Percentiles rank a stretch among this genome's conserved stretches.
Conservation (phyloP, 2,797 vertebrate genomes). For the Anguilla obscura region DNA sequence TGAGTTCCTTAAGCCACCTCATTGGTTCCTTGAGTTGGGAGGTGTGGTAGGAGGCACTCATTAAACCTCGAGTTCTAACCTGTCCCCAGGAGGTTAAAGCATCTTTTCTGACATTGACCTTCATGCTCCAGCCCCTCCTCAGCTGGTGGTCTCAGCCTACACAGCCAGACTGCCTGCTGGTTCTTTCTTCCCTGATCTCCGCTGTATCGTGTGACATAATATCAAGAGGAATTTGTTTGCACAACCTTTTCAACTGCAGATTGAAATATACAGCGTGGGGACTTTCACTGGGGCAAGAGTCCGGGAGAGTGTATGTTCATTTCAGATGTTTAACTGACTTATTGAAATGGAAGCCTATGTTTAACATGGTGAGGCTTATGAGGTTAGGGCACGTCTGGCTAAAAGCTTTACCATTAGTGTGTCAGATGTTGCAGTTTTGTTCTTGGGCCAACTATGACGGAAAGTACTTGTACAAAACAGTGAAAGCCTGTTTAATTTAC, state of each 20-base stretch:
- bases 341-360: conserved; percentile 18
- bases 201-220: conserved; percentile 54
- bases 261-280: conserved; percentile 36
- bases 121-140: conserved; percentile 45
- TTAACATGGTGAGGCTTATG: conserved; percentile 11
- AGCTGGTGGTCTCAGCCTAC: conserved; percentile 57
- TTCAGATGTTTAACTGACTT: conserved; percentile 18
- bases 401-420: conserved; percentile 20
- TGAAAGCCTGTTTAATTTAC: conserved; percentile 16
- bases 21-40: neutral
- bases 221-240: conserved; percentile 57
- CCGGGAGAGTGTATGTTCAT: neutral
- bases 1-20: neutral
- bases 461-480: neutral
- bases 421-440: conserved; percentile 15
- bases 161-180: conserved; percentile 14
- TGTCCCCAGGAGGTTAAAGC: conserved; percentile 49
- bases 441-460: conserved; percentile 5
- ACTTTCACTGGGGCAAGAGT: neutral
- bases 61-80: conserved; percentile 22
- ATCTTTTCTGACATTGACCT: conserved; percentile 61
- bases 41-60: neutral
- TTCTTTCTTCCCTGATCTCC: conserved; percentile 52
- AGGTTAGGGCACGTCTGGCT: neutral
- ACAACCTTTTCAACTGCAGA: conserved; percentile 51